phyloP scores from a whole-genome alignment of 2,888 invertebrate genomes.

The Lasioglossum morio region DNA sequence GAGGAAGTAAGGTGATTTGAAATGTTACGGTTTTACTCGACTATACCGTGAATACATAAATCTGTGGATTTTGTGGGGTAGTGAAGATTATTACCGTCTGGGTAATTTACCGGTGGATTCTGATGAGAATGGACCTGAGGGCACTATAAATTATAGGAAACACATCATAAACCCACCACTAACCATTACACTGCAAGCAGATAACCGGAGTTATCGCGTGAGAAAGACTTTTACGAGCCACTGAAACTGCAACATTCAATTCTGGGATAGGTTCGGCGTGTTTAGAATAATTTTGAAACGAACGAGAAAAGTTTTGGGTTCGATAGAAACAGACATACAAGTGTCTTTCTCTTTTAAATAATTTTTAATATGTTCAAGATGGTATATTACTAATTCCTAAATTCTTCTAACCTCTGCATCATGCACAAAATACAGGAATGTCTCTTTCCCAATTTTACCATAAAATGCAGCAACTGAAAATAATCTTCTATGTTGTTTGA shows the following conservation, averaged over 20 bases:
- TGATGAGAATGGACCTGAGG: constrained; percentile 8
- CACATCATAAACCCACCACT: constrained; percentile 6
- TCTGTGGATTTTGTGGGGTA: neutral
- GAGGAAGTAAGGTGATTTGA: neutral
- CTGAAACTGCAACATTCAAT: neutral
- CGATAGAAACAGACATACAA: neutral
- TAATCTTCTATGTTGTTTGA: neutral
- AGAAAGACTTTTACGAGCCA: constrained; percentile 5
- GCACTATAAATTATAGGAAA: constrained; percentile 7
- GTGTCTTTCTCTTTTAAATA: too few relatives aligned
- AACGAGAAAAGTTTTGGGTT: neutral
- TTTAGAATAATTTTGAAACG: too few relatives aligned
- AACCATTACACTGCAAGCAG: neutral
- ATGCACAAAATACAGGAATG: neutral
- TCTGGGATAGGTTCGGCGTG: neutral
- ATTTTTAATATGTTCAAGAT: too few relatives aligned
- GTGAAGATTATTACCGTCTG: neutral
- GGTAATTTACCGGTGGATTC: neutral
- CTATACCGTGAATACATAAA: neutral
- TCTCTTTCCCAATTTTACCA: neutral
- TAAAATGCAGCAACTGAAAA: neutral
- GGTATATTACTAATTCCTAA: too few relatives aligned
- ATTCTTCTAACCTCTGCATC: too few relatives aligned
- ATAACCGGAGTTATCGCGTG: neutral
- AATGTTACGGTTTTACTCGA: neutral